Evolutionary conservation across 2,888 invertebrate genomes (phyloP), one percentile per base, ranked within the genome.

Genomic region (Stenodera caucasica): DNA sequence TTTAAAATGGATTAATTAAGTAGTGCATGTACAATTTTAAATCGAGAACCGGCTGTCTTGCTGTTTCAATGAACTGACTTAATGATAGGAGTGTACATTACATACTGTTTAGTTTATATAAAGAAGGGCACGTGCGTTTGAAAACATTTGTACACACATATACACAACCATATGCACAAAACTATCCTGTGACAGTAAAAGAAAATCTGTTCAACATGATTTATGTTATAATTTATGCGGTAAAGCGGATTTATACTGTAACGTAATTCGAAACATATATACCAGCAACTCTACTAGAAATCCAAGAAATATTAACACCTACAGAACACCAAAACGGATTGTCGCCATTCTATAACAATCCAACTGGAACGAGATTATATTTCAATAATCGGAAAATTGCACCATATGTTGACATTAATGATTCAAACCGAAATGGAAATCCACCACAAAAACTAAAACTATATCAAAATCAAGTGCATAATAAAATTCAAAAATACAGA

Each of bases 41-140:
- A 60, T 65, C 58, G 57, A 63, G 60, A 59, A 58, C 55, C 58
- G 61, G 58, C 65, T 65, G 61, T 62, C 65, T 65, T 53, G 53
- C 49, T 59, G 57, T 65, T 65, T 65, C 65, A 62, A 65, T 65
- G 61, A 57, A 60, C 64, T 64, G 61, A 57, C 60, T 64, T 64
- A 64, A 64, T 64, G 64, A 64, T 64, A 61, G 64, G 58, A 61
- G 58, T 61, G 61, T 58, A 58, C 56, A 59, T 59, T 63, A 59
- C 63, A 57, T 63, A 57, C 59, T 53, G 64, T 61, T 65, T 55
- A 45, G 58, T 60, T 64, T 64, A 65, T 65, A 65, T 65, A 65
- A 59, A 65, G 64, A 61, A 53, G 61, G 56, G 64, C 64, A 65
- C 64, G 64, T 65, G 64, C 61, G 64, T 59, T 58, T 61, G 55